Base-by-base conservation (phyloP, 2,113 vertebrate species). In the Camelus dromedarius region DNA sequence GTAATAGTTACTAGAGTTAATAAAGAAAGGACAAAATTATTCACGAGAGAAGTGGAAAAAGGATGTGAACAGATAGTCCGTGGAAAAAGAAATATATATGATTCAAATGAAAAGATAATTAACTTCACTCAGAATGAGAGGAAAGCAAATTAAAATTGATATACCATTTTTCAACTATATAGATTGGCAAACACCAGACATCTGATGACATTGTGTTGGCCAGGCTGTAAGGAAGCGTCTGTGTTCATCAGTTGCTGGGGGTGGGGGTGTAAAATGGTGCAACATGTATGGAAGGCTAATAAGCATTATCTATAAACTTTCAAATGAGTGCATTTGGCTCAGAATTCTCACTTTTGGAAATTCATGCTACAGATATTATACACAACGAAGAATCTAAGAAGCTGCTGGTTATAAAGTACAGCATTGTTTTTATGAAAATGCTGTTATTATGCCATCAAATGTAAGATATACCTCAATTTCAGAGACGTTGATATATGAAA, bases 101-200 rank as follows among this genome's bases (percentile, higher is more conserved):
- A 87, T 38, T 91, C 89, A 90, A 93, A 58, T 20, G n/a, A 54
- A 89, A 70, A 86, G 30, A 50, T 32, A 56, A 10, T 88, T 69
- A 62, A 76, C 77, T 69, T 70, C 26, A 38, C 6, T 81, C 20
- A n/a, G 38, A 67, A 35, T 24, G 76, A 64, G 35, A 80, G 67
- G 91, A 93, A 92, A 80, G 15, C 42, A 62, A 92, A 86, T 91
- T 66, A 62, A 85, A 93, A 81, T 19, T 15, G 28, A 42, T 58
- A 50, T 3, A 70, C 38, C 28, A 32, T 42, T 64, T 88, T 64
- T 26, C 66, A 62, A 48, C 26, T 54, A 60, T 28, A 5, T 11
- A 76, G 72, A 62, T n/a, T 58, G 48, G 38, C 26, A 82, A 92
- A 35, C 62, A 35, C 35, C 46, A 56, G 46, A 62, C 24, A 80